phyloP scores from a whole-genome alignment of 1,140 invertebrate species.

The Diprion similis region DNA sequence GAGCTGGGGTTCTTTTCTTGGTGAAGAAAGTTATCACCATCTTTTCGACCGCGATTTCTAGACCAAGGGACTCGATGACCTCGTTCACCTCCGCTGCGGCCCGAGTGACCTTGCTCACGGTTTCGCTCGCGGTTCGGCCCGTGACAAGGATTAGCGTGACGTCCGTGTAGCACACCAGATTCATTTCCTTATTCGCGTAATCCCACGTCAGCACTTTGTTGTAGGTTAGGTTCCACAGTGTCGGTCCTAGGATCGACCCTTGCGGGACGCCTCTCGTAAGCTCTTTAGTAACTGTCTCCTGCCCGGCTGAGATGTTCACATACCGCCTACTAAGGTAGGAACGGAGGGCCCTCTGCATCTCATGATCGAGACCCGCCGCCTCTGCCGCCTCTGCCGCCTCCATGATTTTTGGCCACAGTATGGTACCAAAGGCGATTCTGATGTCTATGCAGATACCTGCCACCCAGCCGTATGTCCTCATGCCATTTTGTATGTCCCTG shows the following conservation, averaged over 20 bases:
- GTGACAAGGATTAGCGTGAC: slow-evolving; percentile 34
- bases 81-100: too few relatives aligned
- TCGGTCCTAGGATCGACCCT: slow-evolving; percentile 39
- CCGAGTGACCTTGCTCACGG: too few relatives aligned
- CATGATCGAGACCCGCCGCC: not conserved
- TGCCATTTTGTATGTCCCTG: too few relatives aligned
- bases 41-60: slow-evolving; percentile 31
- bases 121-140: not conserved
- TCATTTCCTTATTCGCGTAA: slow-evolving; percentile 18
- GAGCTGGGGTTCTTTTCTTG: not conserved
- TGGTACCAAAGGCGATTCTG: not conserved
- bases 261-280: slow-evolving; percentile 27
- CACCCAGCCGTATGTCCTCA: too few relatives aligned
- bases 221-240: slow-evolving; percentile 41
- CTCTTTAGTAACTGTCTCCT: not conserved
- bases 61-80: slow-evolving; percentile 21
- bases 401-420: too few relatives aligned
- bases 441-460: not conserved
- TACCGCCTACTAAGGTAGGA: not conserved
- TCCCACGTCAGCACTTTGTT: slow-evolving; percentile 33
- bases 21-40: slow-evolving; percentile 32
- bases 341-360: not conserved
- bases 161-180: slow-evolving; percentile 36
- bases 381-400: not conserved
- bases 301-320: not conserved